A percentile compares a stretch with the other conserved stretches of the same genome.
These are phyloP conservation scores for Ostrea edulis DNA, from an alignment of 1,140 invertebrate genomes.

Conservation along the genomic window DNA sequence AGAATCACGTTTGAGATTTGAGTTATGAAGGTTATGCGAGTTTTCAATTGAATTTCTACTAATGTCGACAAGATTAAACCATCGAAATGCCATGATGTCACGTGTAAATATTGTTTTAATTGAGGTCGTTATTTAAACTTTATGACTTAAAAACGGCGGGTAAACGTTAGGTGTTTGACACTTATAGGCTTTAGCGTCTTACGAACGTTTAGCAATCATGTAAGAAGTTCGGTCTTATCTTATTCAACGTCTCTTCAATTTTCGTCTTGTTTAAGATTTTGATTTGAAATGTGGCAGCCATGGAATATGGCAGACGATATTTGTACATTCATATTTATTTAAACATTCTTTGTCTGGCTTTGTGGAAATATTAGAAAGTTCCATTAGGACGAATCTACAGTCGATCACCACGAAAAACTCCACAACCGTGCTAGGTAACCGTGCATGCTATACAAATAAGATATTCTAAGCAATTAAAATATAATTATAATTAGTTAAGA, in stretches of 20 bases:
- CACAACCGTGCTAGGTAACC: no score
- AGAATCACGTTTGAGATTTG: not conserved
- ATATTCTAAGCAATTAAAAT: no score
- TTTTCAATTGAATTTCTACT: conserved; percentile 16
- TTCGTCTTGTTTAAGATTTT: conserved; percentile 36
- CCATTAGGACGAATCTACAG: not conserved
- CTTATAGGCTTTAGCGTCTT: conserved; percentile 17
- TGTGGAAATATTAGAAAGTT: not conserved
- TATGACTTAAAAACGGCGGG: conserved; percentile 22
- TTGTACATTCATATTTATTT: conserved; percentile 38
- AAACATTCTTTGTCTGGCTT: conserved; percentile 28
- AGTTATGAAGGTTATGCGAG: conserved; percentile 10
- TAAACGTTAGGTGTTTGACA: conserved; percentile 32
- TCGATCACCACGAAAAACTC: not conserved
- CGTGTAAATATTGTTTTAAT: conserved; percentile 33
- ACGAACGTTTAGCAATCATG: conserved; percentile 6
- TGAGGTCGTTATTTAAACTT: conserved; percentile 8
- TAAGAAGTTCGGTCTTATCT: conserved; percentile 17
- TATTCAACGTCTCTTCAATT: conserved; percentile 37
- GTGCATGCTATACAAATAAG: no score
- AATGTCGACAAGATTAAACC: conserved; percentile 35
- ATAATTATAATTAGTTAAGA: no score
- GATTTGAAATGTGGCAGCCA: conserved; percentile 34
- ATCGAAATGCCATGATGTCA: conserved; percentile 37
- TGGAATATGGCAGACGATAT: conserved; percentile 34